Evolutionary conservation across 2,113 vertebrate genomes (phyloP), one percentile per base, ranked within the genome.

Genomic region (Ictalurus furcatus): DNA sequence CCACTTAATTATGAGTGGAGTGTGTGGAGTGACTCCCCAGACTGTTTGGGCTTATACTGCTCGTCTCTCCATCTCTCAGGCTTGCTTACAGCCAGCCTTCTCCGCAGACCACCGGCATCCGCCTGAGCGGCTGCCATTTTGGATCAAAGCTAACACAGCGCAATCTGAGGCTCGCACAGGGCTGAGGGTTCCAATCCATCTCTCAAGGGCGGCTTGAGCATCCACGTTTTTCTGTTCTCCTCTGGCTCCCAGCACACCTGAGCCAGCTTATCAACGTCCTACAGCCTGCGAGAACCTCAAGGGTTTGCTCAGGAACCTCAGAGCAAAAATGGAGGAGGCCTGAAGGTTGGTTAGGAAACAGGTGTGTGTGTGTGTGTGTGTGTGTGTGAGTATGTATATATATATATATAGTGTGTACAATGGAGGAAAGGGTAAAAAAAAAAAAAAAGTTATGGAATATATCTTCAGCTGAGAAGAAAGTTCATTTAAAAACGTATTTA

Each of bases 131-230:
- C 59, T n/a, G 86, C 85, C 81, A 87, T 78, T 89, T 80, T 87
- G 83, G 82, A 91, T 89, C 73, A 89, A 89, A 87, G 88, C 59
- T 54, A 37, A 30, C 40, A 28, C 54, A 19, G 34, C n/a, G 30
- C 71, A 87, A 74, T 84, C 90, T 87, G 52, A 79, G 85, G 54
- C 74, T 80, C 80, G 58, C 58, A 81, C 83, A 65, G 63, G 71
- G 65, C 34, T 9, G n/a, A 4, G 61, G 3, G 7, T 88, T 54
- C 78, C 78, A 69, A 67, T 37, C 61, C 86, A 34, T 61, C 13
- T 81, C 86, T 81, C 76, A 21, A 21, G 44, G 78, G 78, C 5
- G 1, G 40, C 61, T 48, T 54, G 86, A 34, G 76, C 59, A 73
- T 86, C 14, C 37, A 48, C 1, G 1, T 69, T 37, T 40, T 56